These are phyloP conservation scores for Stegastes partitus DNA, from an alignment of 2,113 vertebrate species.

Conservation along the genomic window DNA sequence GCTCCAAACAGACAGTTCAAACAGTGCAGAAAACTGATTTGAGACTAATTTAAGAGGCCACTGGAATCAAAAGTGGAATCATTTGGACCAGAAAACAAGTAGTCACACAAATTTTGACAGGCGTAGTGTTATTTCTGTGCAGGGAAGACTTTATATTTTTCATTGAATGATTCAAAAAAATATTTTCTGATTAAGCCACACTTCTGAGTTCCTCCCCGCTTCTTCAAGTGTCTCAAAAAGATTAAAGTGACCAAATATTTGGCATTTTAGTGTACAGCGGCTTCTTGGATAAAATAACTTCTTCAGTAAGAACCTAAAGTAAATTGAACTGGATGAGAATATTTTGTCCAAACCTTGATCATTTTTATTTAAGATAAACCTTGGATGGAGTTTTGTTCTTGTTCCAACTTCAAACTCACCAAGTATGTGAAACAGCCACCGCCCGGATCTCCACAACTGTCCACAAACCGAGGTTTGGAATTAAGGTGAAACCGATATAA, in stretches of 20 bases:
- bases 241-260: constrained; percentile 22
- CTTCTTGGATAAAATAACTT: constrained; percentile 20
- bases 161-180: background rate
- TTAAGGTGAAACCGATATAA: constrained; percentile 52
- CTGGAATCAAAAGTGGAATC: background rate
- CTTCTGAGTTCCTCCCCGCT: background rate
- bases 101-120: constrained; percentile 14
- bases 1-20: constrained; percentile 24
- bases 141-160: background rate
- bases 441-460: constrained; percentile 16
- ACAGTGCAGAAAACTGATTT: constrained; percentile 8
- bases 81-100: background rate
- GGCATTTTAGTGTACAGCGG: constrained; percentile 33
- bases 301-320: background rate
- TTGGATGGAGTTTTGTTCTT: constrained; percentile 10
- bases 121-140: constrained; percentile 1
- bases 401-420: constrained; percentile 24
- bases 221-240: background rate
- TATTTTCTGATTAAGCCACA: background rate
- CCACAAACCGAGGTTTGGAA: constrained; percentile 41
- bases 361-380: constrained; percentile 35
- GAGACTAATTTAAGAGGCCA: background rate
- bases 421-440: constrained; percentile 18
- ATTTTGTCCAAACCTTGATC: constrained; percentile 16
- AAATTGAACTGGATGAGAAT: constrained; percentile 21